Conservation (phyloP, 2,113 vertebrate species). For the Macquaria australasica region DNA sequence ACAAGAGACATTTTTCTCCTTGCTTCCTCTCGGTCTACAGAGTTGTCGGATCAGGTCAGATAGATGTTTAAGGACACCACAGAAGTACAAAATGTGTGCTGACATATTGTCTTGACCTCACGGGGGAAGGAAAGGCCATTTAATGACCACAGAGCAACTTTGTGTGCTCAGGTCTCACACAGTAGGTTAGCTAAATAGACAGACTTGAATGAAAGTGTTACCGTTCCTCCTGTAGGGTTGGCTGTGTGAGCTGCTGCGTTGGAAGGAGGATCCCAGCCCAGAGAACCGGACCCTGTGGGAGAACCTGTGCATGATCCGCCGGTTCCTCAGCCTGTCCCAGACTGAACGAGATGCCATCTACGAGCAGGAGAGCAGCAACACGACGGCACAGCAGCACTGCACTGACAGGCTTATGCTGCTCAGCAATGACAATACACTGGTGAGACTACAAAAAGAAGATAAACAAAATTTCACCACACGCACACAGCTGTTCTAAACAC, state of each 20-base stretch:
- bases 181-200: neutral
- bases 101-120: neutral
- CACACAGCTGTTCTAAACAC: neutral
- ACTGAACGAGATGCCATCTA: conserved; percentile 94
- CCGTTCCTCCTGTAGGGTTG: conserved; percentile 85
- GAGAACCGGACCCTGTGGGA: conserved; percentile 97
- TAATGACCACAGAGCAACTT: neutral
- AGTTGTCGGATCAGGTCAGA: conserved; percentile 1
- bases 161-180: neutral
- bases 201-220: neutral
- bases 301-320: conserved; percentile 95
- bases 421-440: conserved; percentile 92
- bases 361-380: conserved; percentile 93
- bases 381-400: conserved; percentile 88
- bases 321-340: conserved; percentile 94
- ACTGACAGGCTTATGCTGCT: conserved; percentile 91
- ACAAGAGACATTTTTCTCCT: neutral
- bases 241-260: conserved; percentile 95
- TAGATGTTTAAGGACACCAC: neutral
- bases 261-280: conserved; percentile 96
- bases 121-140: neutral
- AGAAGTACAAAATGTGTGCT: neutral
- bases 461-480: conserved; percentile 5
- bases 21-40: neutral
- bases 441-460: conserved; percentile 75